phyloP scores from a whole-genome alignment of 2,797 vertebrate genomes.

The Acrossocheilus fasciatus region DNA sequence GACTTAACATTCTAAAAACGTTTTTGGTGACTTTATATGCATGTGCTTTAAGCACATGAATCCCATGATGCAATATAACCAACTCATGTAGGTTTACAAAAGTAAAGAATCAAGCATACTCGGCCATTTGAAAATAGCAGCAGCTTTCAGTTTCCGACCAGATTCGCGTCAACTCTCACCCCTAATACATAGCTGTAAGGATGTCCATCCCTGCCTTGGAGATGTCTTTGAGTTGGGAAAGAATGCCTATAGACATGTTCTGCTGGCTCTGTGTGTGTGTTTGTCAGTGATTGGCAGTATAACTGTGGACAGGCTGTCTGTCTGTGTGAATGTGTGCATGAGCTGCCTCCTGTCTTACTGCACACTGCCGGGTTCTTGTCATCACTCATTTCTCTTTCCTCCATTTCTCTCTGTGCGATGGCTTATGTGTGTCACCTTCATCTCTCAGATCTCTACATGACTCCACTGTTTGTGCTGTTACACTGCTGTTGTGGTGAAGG shows the following conservation, averaged over 20 bases:
- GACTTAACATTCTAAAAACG: neutral
- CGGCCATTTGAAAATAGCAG: neutral
- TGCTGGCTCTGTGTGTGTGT: slow-evolving; percentile 66
- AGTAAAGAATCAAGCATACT: neutral
- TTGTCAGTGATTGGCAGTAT: slow-evolving; percentile 69
- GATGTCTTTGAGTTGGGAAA: slow-evolving; percentile 71
- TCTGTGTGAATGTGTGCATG: slow-evolving; percentile 78
- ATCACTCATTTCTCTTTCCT: slow-evolving; percentile 37
- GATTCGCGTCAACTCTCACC: slow-evolving; percentile 49
- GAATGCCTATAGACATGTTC: slow-evolving; percentile 70
- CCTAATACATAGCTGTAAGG: slow-evolving; percentile 59
- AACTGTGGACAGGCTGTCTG: slow-evolving; percentile 50
- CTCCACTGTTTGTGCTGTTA: slow-evolving; percentile 57
- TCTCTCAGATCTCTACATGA: slow-evolving; percentile 56
- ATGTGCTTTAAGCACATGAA: neutral
- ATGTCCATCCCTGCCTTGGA: slow-evolving; percentile 36
- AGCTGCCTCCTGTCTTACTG: slow-evolving; percentile 81
- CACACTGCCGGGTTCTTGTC: slow-evolving; percentile 63
- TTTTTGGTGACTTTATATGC: neutral
- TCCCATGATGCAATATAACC: neutral
- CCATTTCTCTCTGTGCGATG: slow-evolving; percentile 38
- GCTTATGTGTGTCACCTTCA: slow-evolving; percentile 51
- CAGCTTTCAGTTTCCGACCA: neutral
- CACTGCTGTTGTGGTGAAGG: slow-evolving; percentile 68
- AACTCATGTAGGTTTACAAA: neutral